phyloP scores from a whole-genome alignment of 2,888 invertebrate genomes.

The Cacoxenus indagator region DNA sequence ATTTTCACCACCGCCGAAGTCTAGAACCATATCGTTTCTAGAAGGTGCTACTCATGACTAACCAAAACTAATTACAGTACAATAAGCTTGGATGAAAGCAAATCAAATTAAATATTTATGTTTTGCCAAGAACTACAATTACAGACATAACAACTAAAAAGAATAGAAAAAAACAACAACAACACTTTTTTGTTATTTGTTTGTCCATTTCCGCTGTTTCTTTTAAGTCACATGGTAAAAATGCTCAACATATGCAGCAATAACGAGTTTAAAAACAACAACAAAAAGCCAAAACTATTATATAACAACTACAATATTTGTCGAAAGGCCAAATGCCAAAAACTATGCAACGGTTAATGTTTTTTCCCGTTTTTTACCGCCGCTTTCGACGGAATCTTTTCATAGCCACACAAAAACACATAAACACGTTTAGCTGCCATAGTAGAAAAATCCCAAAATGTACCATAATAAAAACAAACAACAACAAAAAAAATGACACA shows the following conservation, averaged over 20 bases:
- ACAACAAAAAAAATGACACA: background rate
- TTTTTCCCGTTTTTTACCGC: background rate
- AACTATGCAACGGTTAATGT: constrained; percentile 12
- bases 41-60: too few species aligned
- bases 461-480: background rate
- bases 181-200: too few species aligned
- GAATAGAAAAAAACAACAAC: too few species aligned
- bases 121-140: too few species aligned
- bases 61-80: too few species aligned
- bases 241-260: constrained; percentile 2
- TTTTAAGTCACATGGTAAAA: too few species aligned
- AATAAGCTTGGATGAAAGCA: too few species aligned
- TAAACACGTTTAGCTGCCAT: background rate
- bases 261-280: background rate
- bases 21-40: too few species aligned
- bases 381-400: background rate
- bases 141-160: too few species aligned
- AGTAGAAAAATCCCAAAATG: background rate
- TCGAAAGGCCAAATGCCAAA: constrained; percentile 15
- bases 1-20: too few species aligned
- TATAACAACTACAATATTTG: background rate
- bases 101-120: too few species aligned
- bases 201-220: too few species aligned
- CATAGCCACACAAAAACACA: background rate
- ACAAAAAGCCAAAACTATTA: background rate